These are phyloP conservation scores for Paedocypris sp. DNA, from an alignment of 2,113 vertebrate genomes.

Conservation along the genomic window DNA sequence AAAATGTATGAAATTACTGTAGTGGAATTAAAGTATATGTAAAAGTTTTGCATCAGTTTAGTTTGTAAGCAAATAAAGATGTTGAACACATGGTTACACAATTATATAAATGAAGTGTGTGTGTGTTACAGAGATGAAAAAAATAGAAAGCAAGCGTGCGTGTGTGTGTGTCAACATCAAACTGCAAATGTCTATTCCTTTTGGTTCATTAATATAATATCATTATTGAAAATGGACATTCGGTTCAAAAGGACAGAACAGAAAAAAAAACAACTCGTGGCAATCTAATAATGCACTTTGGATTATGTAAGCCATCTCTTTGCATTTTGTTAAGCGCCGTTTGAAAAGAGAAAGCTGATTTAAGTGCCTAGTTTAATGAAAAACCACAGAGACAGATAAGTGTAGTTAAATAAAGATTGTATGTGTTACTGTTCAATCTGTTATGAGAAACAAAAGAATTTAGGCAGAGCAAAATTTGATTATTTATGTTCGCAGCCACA, in stretches of 20 bases:
- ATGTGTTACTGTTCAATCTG: slow-evolving; percentile 6
- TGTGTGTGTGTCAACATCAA: too few species aligned
- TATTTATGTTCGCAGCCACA: slow-evolving; percentile 26
- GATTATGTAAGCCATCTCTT: slow-evolving; percentile 25
- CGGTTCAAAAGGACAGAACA: slow-evolving; percentile 24
- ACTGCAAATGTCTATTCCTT: not conserved
- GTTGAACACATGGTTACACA: too few species aligned
- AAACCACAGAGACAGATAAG: slow-evolving; percentile 21
- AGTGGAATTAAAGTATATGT: too few species aligned
- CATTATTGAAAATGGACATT: slow-evolving; percentile 19
- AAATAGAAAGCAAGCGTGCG: too few species aligned
- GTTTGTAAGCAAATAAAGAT: too few species aligned
- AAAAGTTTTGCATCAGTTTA: too few species aligned
- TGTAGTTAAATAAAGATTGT: slow-evolving; percentile 19
- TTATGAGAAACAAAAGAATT: slow-evolving; percentile 29
- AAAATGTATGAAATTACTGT: too few species aligned
- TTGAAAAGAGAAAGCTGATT: slow-evolving; percentile 17
- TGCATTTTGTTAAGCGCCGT: slow-evolving; percentile 3
- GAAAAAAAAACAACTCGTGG: slow-evolving; percentile 27
- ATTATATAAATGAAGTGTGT: too few species aligned
- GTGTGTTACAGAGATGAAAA: too few species aligned
- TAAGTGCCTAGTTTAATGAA: slow-evolving; percentile 17
- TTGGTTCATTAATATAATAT: slow-evolving; percentile 38
- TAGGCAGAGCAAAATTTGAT: slow-evolving; percentile 16
- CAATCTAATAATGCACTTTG: slow-evolving; percentile 37